Base-by-base conservation (phyloP, 2,113 vertebrate species). In the Guaruba guarouba region DNA sequence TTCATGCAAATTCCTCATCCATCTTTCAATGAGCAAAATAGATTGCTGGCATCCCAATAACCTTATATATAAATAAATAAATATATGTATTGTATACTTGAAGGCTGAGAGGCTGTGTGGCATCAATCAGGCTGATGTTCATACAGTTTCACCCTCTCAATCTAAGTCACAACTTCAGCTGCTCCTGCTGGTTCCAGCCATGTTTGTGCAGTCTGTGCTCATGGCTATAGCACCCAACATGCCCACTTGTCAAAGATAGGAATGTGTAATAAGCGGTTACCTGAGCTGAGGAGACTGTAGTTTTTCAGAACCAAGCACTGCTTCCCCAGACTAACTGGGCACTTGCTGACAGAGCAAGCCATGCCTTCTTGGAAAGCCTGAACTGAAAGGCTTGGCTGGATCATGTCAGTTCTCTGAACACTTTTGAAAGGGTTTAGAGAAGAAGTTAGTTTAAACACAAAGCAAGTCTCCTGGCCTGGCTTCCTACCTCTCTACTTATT, bases 241-340 rank as follows among this genome's bases (percentile, higher is more conserved):
- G 29, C 59, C 41, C 10, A 62, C 39, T 33, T 55, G 20, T 5
- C 3, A 3, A 24, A 63, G 41, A 15, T 4, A 33, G 2, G 2
- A 25, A 13, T 17, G 19, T 35, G 29, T 6, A 13, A 73, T 3
- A 33, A 49, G 6, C 17, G 6, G 7, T 82, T 77, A 33, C 70
- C 78, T 76, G 28, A 64, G 23, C 8, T 51, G 9, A 84, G 51
- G n/a, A 74, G 25, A 28, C 19, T 35, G 6, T 23, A 0, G 0
- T 15, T 77, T 54, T 84, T 55, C 43, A 91, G 69, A 70, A 20
- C 2, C 0, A 3, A 82, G 17, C 17, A 9, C 17, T 73, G 27
- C 54, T 49, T 31, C 11, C 20, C 24, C 62, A 41, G 22, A 10
- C 25, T 69, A 11, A 15, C 18, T 4, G 57, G 35, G 16, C 39